Base-by-base conservation (phyloP, 2,888 invertebrate species). In the Frankliniella fusca region DNA sequence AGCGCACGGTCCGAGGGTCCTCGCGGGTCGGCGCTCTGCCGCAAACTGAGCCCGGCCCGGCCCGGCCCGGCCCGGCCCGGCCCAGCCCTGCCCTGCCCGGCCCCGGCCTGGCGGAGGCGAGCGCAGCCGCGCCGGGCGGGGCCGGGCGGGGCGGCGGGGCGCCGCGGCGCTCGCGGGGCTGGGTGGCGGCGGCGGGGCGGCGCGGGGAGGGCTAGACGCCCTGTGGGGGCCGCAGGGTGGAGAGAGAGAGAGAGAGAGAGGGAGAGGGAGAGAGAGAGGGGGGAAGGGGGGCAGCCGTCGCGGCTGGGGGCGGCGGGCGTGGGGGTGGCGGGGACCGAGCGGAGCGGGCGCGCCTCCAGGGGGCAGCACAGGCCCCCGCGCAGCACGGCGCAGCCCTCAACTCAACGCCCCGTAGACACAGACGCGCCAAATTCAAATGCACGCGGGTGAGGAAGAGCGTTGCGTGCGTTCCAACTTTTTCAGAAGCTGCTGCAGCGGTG, bases 141-240 rank as follows among this genome's bases (percentile, higher is more conserved):
- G n/a, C 65, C 10, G 70, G 70, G 23, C 70, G 70, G n/a, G n/a
- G 70, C 70, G n/a, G 70, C 70, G n/a, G 70, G 70, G 70, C 70
- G 70, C n/a, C 70, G 70, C 3, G 70, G 70, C 70, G 70, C 3
- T 20, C 9, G 70, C 70, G 65, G 65, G 9, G 65, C 18, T 18
- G n/a, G 65, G 54, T 8, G 54, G 54, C 15, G 70, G 70, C 27
- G 70, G n/a, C 70, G 70, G 70, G 70, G 70, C 70, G 70, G 70
- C 27, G n/a, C 61, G 61, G 61, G 61, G 61, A 61, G 61, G 61
- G 61, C 61, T 61, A 61, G 61, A 61, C 61, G 61, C 61, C 61
- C 61, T 61, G 61, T n/a, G 61, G 38, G 38, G 61, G 61, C 18
- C 61, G 61, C 61, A 18, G 61, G 18, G 61, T n/a, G 61, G 38